These are phyloP conservation scores for Pseudomyrmex dendroicus DNA, from an alignment of 1,140 invertebrate genomes.

Conservation along the genomic window DNA sequence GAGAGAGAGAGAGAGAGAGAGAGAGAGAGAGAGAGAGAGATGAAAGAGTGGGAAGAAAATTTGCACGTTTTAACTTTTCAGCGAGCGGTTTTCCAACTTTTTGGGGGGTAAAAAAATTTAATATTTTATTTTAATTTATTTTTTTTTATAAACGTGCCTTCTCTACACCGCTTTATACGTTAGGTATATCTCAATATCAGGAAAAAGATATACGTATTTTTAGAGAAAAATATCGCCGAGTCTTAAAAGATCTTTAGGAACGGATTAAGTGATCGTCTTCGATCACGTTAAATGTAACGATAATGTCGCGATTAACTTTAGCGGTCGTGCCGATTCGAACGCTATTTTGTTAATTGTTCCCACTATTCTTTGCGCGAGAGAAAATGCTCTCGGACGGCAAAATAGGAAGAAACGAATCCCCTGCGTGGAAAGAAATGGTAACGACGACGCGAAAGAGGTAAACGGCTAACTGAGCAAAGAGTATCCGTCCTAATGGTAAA, in stretches of 20 bases:
- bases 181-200: not conserved
- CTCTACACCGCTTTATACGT: not conserved
- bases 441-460: slow-evolving; percentile 21
- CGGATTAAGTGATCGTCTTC: slow-evolving; percentile 5
- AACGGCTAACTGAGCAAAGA: slow-evolving; percentile 27
- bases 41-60: too few species aligned
- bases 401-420: slow-evolving; percentile 34
- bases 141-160: not conserved
- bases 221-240: not conserved
- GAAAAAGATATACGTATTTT: slow-evolving; percentile 4
- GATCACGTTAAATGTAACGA: slow-evolving; percentile 16
- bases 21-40: not conserved
- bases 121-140: slow-evolving; percentile 33
- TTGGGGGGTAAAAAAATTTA: slow-evolving; percentile 2
- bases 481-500: slow-evolving; percentile 8
- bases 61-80: slow-evolving; percentile 36
- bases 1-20: not conserved
- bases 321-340: slow-evolving; percentile 24
- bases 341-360: slow-evolving; percentile 49
- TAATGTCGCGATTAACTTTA: slow-evolving; percentile 55
- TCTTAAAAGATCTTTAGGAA: slow-evolving; percentile 19
- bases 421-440: slow-evolving; percentile 18
- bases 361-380: not conserved
- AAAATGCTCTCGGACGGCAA: not conserved
- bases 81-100: not conserved